Base-by-base conservation (phyloP, 1,140 invertebrate genomes). In the Drosophila ananassae region DNA sequence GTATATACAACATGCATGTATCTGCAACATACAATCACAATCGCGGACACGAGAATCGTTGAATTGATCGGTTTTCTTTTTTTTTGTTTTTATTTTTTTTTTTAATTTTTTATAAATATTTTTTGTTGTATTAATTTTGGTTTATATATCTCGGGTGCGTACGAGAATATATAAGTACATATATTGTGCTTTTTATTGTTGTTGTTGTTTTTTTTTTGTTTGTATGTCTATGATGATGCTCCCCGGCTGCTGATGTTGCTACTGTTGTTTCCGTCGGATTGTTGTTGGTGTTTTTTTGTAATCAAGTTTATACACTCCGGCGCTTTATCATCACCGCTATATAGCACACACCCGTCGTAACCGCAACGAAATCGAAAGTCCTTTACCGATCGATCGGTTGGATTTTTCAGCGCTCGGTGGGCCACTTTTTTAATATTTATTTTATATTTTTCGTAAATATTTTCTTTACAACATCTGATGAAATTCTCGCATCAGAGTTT, bases 281-380 rank as follows among this genome's bases (percentile, higher is more conserved):
- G 32, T 10, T 32, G 32, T 1, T 32, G 32, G 25, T 28, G 25
- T 28, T 28, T 32, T 32, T 32, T 10, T 32, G 32, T 32, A 32
- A 32, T 32, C 80, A 73, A 47, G 77, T 53, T 76, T 75, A 37
- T 54, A 56, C 13, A 74, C 59, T 68, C 30, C 25, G 59, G 30
- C 68, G 30, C 13, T 62, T 77, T 57, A 77, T 82, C 25, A 28
- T 28, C 5, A 6, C 25, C 32, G 32, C 32, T 32, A 12, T 37
- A 12, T 39, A 0, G 3, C 59, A 59, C 73, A 46, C 56, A 25
- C 51, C 47, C 53, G 32, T 12, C 41, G 41, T 44, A 44, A 21
- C 41, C 41, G 41, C 41, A 66, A 66, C 66, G 61, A 77, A 77
- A 83, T 44, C 71, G 80, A 82, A 84, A 84, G 76, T 84, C 76